Evolutionary conservation across 2,797 vertebrate genomes (phyloP).

Genomic region (Pitangus sulphuratus): DNA sequence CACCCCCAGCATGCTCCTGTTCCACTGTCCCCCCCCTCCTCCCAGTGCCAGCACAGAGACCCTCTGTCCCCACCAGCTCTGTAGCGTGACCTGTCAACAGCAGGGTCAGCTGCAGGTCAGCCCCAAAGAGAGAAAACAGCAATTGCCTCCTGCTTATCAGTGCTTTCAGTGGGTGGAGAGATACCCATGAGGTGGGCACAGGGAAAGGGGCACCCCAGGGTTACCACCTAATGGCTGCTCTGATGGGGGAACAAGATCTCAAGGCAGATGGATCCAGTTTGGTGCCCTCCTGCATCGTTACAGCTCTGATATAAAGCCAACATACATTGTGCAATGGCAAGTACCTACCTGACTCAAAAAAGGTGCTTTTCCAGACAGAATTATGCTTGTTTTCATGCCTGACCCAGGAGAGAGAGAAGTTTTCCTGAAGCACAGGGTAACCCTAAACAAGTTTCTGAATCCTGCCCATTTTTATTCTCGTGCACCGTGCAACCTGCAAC

Average conservation of each 20-base stretch:
- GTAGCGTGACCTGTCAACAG: slow-evolving; percentile 5
- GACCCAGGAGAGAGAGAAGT: background rate
- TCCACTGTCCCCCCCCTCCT: background rate
- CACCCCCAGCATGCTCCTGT: accelerated
- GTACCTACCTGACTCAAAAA: background rate
- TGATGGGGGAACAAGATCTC: background rate
- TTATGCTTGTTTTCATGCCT: background rate
- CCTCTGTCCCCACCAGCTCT: accelerated
- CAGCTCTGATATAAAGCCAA: background rate
- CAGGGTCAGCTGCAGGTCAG: slow-evolving; percentile 67
- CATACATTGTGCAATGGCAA: accelerated
- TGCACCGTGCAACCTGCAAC: background rate
- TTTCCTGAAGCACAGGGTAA: background rate
- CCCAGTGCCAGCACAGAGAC: background rate
- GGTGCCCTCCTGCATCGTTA: accelerated
- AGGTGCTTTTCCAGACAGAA: background rate
- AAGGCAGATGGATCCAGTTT: background rate
- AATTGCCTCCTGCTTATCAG: slow-evolving; percentile 42
- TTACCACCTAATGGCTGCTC: background rate
- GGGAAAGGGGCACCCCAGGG: slow-evolving; percentile 23
- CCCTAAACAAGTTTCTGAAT: background rate
- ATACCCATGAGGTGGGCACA: background rate
- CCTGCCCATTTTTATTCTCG: background rate
- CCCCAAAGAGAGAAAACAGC: slow-evolving; percentile 60
- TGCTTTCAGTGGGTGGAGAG: background rate